phyloP scores from a whole-genome alignment of 2,888 invertebrate species.

The Thysanoteuthis rhombus region DNA sequence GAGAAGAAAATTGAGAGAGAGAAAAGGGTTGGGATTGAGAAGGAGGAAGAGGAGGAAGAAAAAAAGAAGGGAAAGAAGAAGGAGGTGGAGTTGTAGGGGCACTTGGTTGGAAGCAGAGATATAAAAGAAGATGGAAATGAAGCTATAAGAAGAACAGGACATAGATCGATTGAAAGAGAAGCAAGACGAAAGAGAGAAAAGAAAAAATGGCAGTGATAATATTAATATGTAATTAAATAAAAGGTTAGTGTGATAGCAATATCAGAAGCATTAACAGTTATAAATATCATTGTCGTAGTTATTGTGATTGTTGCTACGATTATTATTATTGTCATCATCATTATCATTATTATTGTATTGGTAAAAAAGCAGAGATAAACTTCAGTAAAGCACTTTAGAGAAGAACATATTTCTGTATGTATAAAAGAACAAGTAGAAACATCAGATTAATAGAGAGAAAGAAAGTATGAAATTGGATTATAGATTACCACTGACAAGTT shows the following conservation, averaged over 20 bases:
- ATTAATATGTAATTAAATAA: background rate
- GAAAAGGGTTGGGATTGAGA: rapidly evolving
- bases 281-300: background rate
- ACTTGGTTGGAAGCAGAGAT: background rate
- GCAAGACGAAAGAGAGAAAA: background rate
- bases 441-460: background rate
- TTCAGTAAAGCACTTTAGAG: background rate
- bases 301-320: too few relatives aligned
- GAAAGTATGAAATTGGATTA: background rate
- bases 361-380: background rate
- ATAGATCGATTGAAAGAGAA: background rate
- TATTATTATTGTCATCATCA: background rate
- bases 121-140: background rate
- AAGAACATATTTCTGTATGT: background rate
- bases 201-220: too few relatives aligned
- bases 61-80: background rate
- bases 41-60: background rate
- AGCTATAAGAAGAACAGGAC: background rate
- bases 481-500: background rate
- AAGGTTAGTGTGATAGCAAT: background rate
- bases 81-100: too few relatives aligned
- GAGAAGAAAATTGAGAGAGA: background rate
- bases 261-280: background rate
- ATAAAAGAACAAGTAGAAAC: background rate
- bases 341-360: background rate